phyloP scores from a whole-genome alignment of 2,888 invertebrate species.

The Stictocephala bisonia region DNA sequence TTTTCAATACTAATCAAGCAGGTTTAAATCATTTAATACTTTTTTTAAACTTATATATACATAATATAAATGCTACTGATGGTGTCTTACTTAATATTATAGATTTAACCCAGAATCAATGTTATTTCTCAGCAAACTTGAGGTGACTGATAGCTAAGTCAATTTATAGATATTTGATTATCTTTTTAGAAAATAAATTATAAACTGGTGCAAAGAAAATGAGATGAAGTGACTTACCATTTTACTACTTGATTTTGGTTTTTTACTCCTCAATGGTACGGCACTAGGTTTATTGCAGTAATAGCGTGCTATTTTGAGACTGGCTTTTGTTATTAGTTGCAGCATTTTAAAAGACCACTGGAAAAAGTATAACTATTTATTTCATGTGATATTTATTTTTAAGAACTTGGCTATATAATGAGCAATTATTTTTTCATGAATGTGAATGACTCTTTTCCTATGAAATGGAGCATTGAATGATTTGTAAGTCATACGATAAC shows the following conservation, averaged over 20 bases:
- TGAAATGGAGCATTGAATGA: constrained; percentile 63
- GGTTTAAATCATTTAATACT: too few species aligned
- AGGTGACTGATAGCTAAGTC: too few species aligned
- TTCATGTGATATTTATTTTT: constrained; percentile 46
- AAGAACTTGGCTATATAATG: constrained; percentile 22
- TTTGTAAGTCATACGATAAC: constrained; percentile 64
- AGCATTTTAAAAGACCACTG: constrained; percentile 36
- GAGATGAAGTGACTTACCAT: too few species aligned
- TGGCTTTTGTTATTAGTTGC: neutral
- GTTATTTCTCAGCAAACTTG: too few species aligned
- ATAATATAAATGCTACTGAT: too few species aligned
- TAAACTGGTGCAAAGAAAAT: too few species aligned
- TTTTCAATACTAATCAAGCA: too few species aligned
- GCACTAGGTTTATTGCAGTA: constrained; percentile 6
- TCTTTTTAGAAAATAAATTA: too few species aligned
- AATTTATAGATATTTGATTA: too few species aligned
- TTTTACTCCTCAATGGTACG: constrained; percentile 46
- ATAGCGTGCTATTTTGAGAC: neutral
- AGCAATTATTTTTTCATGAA: constrained; percentile 63
- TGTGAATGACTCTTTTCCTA: constrained; percentile 62
- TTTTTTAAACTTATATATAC: too few species aligned
- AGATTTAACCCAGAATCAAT: too few species aligned
- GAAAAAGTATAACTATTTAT: neutral
- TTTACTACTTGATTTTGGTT: constrained; percentile 46
- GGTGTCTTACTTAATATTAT: too few species aligned